A percentile compares a stretch with the other conserved stretches of the same genome.
These are phyloP conservation scores for Craniophora ligustri DNA, from an alignment of 2,888 invertebrate genomes.

Conservation along the genomic window DNA sequence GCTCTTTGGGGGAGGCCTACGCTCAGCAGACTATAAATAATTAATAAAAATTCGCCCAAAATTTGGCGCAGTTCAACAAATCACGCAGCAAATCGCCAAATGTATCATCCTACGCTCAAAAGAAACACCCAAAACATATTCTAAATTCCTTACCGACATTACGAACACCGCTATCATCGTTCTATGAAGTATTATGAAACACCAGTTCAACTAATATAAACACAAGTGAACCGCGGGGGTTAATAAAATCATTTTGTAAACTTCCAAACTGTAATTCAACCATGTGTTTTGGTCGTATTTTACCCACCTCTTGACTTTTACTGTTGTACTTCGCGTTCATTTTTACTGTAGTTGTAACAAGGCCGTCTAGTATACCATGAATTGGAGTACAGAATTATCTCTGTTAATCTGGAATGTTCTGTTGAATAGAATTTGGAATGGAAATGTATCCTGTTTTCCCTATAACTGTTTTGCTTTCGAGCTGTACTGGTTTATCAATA, in stretches of 20 bases:
- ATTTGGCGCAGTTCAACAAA: not conserved
- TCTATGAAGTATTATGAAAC: slow-evolving; percentile 70
- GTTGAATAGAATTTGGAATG: slow-evolving; percentile 21
- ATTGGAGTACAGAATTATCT: slow-evolving; percentile 50
- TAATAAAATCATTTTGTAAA: slow-evolving; percentile 83
- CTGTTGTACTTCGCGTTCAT: slow-evolving; percentile 70
- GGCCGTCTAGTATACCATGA: slow-evolving; percentile 71
- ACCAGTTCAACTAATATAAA: slow-evolving; percentile 67
- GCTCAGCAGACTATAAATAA: too few relatives aligned
- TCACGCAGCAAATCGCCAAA: not conserved
- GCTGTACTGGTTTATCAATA: not conserved
- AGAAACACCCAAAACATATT: slow-evolving; percentile 22
- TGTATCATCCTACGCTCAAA: not conserved
- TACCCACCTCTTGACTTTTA: slow-evolving; percentile 79
- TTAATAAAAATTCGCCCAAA: not conserved
- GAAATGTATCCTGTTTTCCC: slow-evolving; percentile 9
- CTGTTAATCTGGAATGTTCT: slow-evolving; percentile 46
- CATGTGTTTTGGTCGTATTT: slow-evolving; percentile 71
- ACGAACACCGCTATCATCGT: slow-evolving; percentile 50
- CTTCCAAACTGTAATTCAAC: slow-evolving; percentile 67
- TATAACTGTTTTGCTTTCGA: not conserved
- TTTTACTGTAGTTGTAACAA: slow-evolving; percentile 81
- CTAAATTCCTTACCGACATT: slow-evolving; percentile 24
- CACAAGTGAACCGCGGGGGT: slow-evolving; percentile 72
- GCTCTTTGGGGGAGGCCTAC: too few relatives aligned